Base-by-base conservation (phyloP, 2,888 invertebrate species). In the Ischnus inquisitorius region DNA sequence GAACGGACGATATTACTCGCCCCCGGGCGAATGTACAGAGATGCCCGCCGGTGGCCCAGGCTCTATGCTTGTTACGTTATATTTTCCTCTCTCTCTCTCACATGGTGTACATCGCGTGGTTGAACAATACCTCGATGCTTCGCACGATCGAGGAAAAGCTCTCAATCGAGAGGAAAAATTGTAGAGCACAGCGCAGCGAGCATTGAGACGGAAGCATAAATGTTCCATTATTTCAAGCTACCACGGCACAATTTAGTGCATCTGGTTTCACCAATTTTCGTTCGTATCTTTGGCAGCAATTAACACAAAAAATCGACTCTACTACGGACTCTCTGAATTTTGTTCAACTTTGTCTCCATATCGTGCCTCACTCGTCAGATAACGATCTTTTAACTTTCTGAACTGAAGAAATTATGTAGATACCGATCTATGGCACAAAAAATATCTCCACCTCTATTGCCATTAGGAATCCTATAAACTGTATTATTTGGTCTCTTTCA, bases 1-100 rank as follows among this genome's bases (percentile, higher is more conserved):
- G 57, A 74, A 62, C 62, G 25, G 19, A 16, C 64, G 57, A 79
- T 83, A 83, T 83, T 79, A 71, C 79, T 76, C 28, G 83, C 79
- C 71, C 67, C 25, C 54, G 41, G 71, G 75, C 83, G 19, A 71
- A 68, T 79, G 54, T 54, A 14, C 65, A 64, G 51, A 28, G 28
- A 25, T 19, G 19, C 22, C 22, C 5, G 19, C n/a, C 25, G 62
- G 41, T 41, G 46, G 71, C 68, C 48, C 71, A 19, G 48, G 60
- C 25, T 19, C 51, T 72, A 39, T 79, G 69, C 48, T 65, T 41
- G 46, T 39, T 39, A 34, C 51, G 3, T 48, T 54, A 57, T 76
- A 71, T 79, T 57, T 28, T 12, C 19, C 28, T 19, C 22, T 48
- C 60, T 57, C n/a, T 39, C n/a, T 28, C 14, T n/a, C 12, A 12